Evolutionary conservation across 1,140 invertebrate species (phyloP).

Genomic region (Drosophila pectinifera): DNA sequence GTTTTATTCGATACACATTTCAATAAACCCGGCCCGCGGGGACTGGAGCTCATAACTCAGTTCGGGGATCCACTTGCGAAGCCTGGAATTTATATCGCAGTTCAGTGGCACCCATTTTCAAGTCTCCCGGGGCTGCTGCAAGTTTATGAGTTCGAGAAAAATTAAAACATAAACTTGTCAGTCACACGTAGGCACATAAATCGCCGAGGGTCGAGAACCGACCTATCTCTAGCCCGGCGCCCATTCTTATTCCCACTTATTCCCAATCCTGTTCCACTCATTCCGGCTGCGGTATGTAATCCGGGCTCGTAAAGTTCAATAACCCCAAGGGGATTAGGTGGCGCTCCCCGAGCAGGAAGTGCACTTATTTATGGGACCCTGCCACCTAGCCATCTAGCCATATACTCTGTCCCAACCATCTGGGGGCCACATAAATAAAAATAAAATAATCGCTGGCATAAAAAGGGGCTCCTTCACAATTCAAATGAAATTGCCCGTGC

Average conservation of each 20-base stretch:
- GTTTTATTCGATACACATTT: constrained; percentile 57
- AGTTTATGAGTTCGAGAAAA: constrained; percentile 63
- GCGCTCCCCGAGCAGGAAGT: constrained; percentile 51
- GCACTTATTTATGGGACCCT: constrained; percentile 66
- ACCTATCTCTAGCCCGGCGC: not conserved
- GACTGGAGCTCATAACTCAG: constrained; percentile 24
- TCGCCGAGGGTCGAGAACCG: constrained; percentile 32
- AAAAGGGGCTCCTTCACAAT: constrained; percentile 54
- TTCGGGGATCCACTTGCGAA: constrained; percentile 15
- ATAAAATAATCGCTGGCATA: constrained; percentile 51
- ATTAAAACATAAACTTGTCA: constrained; percentile 78
- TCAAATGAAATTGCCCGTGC: constrained; percentile 79
- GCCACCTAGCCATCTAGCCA: constrained; percentile 24
- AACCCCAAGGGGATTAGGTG: constrained; percentile 46
- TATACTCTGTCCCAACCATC: constrained; percentile 28
- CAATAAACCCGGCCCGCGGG: constrained; percentile 29
- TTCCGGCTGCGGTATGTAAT: constrained; percentile 50
- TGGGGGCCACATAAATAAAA: constrained; percentile 57
- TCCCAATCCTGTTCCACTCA: constrained; percentile 12
- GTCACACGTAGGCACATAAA: constrained; percentile 76
- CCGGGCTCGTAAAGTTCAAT: constrained; percentile 77
- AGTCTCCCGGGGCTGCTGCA: constrained; percentile 48
- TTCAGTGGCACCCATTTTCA: constrained; percentile 55
- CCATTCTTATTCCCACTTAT: not conserved
- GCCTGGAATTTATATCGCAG: constrained; percentile 58